Conservation (phyloP, 2,888 invertebrate genomes). For the Spilosoma lubricipeda region DNA sequence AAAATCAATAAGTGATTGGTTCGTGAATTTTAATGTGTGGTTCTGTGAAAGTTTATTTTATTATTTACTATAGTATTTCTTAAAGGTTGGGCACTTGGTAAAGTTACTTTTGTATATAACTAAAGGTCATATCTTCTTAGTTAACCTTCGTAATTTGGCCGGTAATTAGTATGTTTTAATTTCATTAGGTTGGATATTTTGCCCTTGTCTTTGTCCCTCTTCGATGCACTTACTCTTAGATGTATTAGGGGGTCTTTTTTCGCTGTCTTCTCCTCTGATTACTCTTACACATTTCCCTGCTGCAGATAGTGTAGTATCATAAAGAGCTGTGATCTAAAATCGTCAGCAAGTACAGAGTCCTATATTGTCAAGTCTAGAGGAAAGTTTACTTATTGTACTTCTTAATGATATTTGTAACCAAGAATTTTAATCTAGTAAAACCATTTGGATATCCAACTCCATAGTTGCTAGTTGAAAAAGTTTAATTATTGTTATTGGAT, state of each 20-base stretch:
- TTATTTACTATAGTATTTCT: slow-evolving; percentile 22
- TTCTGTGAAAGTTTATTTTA: slow-evolving; percentile 29
- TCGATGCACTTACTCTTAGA: not conserved
- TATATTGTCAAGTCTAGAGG: not conserved
- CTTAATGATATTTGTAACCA: too few relatives aligned
- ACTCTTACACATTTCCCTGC: not conserved
- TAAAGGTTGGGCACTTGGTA: slow-evolving; percentile 4
- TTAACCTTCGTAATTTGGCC: not conserved
- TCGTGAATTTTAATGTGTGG: slow-evolving; percentile 37
- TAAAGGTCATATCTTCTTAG: slow-evolving; percentile 4
- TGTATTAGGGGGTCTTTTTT: not conserved
- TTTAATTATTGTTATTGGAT: too few relatives aligned
- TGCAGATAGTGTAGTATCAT: not conserved
- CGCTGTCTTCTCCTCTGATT: not conserved
- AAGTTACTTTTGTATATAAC: slow-evolving; percentile 23
- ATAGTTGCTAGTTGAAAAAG: not conserved
- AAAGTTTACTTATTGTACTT: not conserved
- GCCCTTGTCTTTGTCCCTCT: not conserved
- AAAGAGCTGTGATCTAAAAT: not conserved
- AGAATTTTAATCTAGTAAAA: not conserved
- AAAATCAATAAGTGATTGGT: slow-evolving; percentile 48
- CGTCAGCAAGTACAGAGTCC: not conserved
- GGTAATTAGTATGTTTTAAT: not conserved
- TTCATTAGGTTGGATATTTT: not conserved
- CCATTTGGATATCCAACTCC: not conserved